Base-by-base conservation (phyloP, 2,888 invertebrate genomes). In the Nebria brevicollis region DNA sequence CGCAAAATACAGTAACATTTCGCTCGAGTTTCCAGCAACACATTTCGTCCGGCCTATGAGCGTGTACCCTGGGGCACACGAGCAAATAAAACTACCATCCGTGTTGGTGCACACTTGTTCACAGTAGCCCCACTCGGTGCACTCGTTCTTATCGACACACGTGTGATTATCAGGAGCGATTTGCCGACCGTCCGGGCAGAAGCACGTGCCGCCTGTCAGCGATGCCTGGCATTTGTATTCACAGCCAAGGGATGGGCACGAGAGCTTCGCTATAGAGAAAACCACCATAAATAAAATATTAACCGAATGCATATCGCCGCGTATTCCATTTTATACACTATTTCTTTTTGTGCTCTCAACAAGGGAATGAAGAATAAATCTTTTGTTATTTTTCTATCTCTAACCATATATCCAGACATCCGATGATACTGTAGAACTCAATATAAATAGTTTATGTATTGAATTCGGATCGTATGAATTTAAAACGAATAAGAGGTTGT, bases 21-120 rank as follows among this genome's bases (percentile, higher is more conserved):
- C 90, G 42, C 91, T 91, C 1, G 91, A 90, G 84, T 92, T 92
- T 8, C 90, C 90, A 0, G 94, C 93, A 42, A 91, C 90, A 87
- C 96, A 96, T 82, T 93, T 92, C 10, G 82, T 91, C 91, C 73
- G 20, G 34, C 77, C 81, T 66, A 89, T 88, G 77, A 95, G 89
- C 3, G 90, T 90, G 89, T 96, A 97, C 65, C 96, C 97, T 0
- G 92, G 91, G 0, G 94, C 94, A 88, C 98, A 98, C 15, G 93
- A 92, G 89, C 98, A 98, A 66, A 89, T 91, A 89, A 95, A 98
- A 10, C 96, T 93, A 66, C 95, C 97, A 0, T 94, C 94, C 0
- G 94, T 94, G 88, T 99, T 98, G 82, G 93, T 92, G 88, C 99
- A 99, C 43, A 95, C 91, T 89, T 99, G 99, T 87, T 98, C 98